These are phyloP conservation scores for Epirrhoe tristata DNA, from an alignment of 2,888 invertebrate genomes.

Conservation along the genomic window DNA sequence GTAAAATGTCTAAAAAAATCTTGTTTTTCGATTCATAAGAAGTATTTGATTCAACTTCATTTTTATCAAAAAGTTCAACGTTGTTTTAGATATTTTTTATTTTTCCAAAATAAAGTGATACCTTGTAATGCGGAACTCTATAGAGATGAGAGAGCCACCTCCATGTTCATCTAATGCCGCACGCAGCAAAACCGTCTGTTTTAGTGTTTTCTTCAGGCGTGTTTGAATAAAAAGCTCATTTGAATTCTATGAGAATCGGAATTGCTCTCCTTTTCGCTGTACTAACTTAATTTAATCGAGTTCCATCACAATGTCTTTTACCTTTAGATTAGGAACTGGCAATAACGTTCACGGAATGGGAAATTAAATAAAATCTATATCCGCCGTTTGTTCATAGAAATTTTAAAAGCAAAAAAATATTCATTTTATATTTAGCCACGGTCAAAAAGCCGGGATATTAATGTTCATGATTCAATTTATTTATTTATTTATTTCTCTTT, in stretches of 20 bases:
- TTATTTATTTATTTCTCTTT: too few species aligned
- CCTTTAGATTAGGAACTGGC: conserved; percentile 71
- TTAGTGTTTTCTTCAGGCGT: conserved; percentile 71
- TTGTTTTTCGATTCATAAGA: too few species aligned
- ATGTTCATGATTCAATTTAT: too few species aligned
- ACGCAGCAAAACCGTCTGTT: conserved; percentile 70
- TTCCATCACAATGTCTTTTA: conserved; percentile 74
- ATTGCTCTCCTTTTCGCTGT: conserved; percentile 81
- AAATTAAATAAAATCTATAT: conserved; percentile 43
- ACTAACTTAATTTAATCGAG: conserved; percentile 84
- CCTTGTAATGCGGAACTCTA: conserved; percentile 9
- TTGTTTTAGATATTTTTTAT: too few species aligned
- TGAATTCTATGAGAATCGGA: conserved; percentile 84
- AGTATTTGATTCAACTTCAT: too few species aligned
- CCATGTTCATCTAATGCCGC: conserved; percentile 56
- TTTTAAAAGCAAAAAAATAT: neutral
- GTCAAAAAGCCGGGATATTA: too few species aligned
- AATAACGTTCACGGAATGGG: conserved; percentile 58
- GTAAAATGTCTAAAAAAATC: too few species aligned
- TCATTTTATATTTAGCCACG: too few species aligned
- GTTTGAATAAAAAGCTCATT: conserved; percentile 84
- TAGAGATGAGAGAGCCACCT: conserved; percentile 57
- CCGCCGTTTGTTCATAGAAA: conserved; percentile 2
- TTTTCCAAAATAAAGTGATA: too few species aligned
- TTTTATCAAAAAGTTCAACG: too few species aligned